phyloP scores from a whole-genome alignment of 2,797 vertebrate species.

The Heteromormyrus szaboi region DNA sequence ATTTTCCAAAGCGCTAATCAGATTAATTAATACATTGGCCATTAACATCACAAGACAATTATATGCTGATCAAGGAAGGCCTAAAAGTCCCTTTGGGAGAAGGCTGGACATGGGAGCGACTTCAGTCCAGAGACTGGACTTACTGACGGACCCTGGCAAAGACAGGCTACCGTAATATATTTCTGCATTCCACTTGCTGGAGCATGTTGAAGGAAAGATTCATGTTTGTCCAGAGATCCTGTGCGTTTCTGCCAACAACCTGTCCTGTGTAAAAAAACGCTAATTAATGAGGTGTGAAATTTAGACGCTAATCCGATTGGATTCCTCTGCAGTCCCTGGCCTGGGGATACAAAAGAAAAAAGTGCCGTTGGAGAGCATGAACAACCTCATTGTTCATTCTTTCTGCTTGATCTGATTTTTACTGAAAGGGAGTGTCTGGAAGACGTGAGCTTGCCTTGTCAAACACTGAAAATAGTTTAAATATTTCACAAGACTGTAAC shows the following conservation, averaged over 20 bases:
- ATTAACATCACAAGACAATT: background rate
- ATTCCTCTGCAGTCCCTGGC: background rate
- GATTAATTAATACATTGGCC: background rate
- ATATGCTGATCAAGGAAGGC: background rate
- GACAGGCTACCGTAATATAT: background rate
- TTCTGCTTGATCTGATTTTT: background rate
- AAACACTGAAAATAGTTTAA: background rate
- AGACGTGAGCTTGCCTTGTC: background rate
- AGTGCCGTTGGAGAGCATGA: background rate
- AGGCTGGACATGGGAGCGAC: too few species aligned
- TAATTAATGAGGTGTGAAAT: slow-evolving; percentile 1
- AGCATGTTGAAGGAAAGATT: background rate
- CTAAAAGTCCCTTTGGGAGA: background rate
- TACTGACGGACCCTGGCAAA: background rate
- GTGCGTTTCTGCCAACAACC: background rate
- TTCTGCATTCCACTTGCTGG: background rate
- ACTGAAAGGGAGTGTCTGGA: background rate
- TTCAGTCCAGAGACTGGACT: background rate
- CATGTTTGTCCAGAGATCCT: background rate
- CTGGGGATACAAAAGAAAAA: background rate
- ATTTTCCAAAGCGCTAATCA: background rate
- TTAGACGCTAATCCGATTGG: background rate
- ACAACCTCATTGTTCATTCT: background rate
- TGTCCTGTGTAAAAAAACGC: background rate
- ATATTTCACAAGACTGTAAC: background rate